Evolutionary conservation across 35 echinoderm and acorn worm genomes (phyloP).

Genomic region (Lytechinus variegatus): DNA sequence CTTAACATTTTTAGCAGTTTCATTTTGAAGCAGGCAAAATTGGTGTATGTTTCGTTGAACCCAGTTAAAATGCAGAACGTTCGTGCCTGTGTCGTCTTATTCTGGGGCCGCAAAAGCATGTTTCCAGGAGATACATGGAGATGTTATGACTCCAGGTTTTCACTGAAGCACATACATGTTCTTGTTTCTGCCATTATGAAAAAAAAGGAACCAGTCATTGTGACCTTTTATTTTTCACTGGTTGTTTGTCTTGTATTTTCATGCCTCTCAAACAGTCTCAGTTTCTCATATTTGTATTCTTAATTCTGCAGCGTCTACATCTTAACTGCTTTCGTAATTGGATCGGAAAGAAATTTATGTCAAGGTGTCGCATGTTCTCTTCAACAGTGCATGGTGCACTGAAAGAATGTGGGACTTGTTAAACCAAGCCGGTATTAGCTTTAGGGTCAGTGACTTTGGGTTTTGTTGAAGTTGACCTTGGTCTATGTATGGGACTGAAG

Average conservation of each 20-base stretch:
- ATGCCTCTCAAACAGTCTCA: not conserved
- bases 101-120: not conserved
- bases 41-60: not conserved
- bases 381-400: not conserved
- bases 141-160: not conserved
- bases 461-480: slow-evolving; percentile 31
- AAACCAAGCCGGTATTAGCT: not conserved
- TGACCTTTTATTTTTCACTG: not conserved
- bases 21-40: slow-evolving; percentile 3
- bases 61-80: not conserved
- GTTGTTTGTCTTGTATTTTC: not conserved
- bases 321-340: not conserved
- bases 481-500: slow-evolving; percentile 6
- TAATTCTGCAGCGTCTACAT: not conserved
- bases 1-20: not conserved
- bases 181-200: not conserved
- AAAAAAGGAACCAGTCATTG: not conserved
- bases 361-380: not conserved
- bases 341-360: not conserved
- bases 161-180: not conserved
- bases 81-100: not conserved
- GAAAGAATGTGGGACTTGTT: not conserved
- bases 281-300: not conserved
- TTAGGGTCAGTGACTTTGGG: slow-evolving; percentile 1
- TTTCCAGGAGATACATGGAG: not conserved